Base-by-base conservation (phyloP, 2,888 invertebrate species). In the Philopedon plagiatum region DNA sequence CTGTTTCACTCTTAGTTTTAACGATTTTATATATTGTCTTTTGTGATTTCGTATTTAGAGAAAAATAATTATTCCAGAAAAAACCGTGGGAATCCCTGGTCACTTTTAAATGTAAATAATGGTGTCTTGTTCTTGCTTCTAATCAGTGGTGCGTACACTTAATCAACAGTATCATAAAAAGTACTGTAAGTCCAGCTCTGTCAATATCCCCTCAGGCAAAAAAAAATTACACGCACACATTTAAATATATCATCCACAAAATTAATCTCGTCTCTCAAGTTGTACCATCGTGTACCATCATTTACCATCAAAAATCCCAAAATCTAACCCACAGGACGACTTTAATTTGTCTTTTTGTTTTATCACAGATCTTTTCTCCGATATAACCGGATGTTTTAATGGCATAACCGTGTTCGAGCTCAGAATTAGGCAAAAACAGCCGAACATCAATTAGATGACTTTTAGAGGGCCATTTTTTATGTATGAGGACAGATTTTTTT, bases 401-500 rank as follows among this genome's bases (percentile, higher is more conserved):
- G 90, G 90, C 88, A 88, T 89, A 90, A 90, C 89, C 90, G 87
- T 90, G 90, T 90, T 88, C 88, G 87, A 87, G 83, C 80, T 81
- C 81, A 81, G 85, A 85, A 90, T 89, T 90, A 89, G 89, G 89
- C 89, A 89, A 90, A 90, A 89, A 89, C 89, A 88, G 89, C 89
- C 44, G 73, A 64, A 89, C 90, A 89, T 90, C 90, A 89, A 90
- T 90, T 89, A 90, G 89, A 87, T 85, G 86, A 74, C 74, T 74
- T 74, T 74, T 74, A 68, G 71, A 63, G 68, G 69, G 39, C 67
- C 67, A 74, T 74, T 74, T 74, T 74, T 71, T 74, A 74, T 67
- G 56, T 29, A 57, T 61, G 70, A 44, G 51, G 71, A 71, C 63
- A 39, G 58, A 51, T 67, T 73, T 65, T 65, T 69, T 64, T 74